Percentiles rank a stretch among this genome's conserved stretches.
Conservation (phyloP, 2,113 vertebrate genomes). For the Halcyon malimbica region DNA sequence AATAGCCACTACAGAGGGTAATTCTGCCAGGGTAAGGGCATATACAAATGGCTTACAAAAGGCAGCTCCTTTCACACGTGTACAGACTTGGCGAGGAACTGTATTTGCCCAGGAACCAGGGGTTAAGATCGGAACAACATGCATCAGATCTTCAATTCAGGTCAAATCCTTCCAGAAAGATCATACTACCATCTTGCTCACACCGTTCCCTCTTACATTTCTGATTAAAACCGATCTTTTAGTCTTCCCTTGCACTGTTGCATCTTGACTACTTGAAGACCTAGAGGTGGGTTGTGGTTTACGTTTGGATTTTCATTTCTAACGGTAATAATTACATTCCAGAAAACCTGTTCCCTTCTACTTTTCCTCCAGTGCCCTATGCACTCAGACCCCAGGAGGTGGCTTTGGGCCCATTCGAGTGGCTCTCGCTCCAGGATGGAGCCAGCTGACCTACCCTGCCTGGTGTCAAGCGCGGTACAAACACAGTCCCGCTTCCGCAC, state of each 20-base stretch:
- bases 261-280: not conserved
- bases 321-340: not conserved
- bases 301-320: not conserved
- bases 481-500: not conserved
- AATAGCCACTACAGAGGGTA: not conserved
- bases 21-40: not conserved
- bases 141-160: not conserved
- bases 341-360: not conserved
- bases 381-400: not conserved
- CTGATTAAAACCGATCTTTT: not conserved
- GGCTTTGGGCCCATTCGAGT: rapidly evolving
- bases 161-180: not conserved
- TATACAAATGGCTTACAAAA: not conserved
- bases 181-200: not conserved
- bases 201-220: not conserved
- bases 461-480: not conserved
- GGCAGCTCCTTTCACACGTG: rapidly evolving
- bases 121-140: not conserved
- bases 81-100: not conserved
- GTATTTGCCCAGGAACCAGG: not conserved
- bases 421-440: not conserved
- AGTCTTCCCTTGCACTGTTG: not conserved
- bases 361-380: not conserved
- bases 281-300: not conserved
- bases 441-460: not conserved